Base-by-base conservation (phyloP, 2,888 invertebrate genomes). In the Microdon myrmicae region DNA sequence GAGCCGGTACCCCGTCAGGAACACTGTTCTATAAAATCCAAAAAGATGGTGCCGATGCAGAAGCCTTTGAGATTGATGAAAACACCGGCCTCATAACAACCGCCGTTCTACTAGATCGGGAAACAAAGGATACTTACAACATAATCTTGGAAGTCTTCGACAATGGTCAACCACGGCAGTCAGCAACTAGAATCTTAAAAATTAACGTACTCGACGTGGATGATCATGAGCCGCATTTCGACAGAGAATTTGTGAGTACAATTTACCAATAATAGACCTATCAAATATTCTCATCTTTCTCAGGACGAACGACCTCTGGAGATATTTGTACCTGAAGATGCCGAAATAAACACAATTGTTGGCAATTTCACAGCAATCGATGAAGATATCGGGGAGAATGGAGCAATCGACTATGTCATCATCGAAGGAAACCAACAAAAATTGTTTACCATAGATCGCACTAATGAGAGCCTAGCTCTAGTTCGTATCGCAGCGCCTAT, bases 91-190 rank as follows among this genome's bases (percentile, higher is more conserved):
- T 89, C 12, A 87, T 94, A 32, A 88, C 86, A 0, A 90, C 90
- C 0, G 83, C 83, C 0, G 83, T 84, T 26, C 75, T 83, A 0
- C 75, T 94, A 20, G 93, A 94, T 75, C 83, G 92, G 0, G 94
- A 94, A 75, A 82, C 81, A 1, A 87, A 88, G 71, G 85, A 85
- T 8, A 84, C 84, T 23, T 92, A 91, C 74, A 88, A 88, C n/a
- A 81, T 94, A 44, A 86, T 91, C 6, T 77, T 93, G 3, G 84
- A 88, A n/a, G 92, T 90, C 3, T 84, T 87, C 28, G 93, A 94
- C 74, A 83, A 86, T 55, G 93, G 93, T 0, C 83, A 85, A 32
- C 91, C 92, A 0, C 86, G 88, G 7, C 90, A 91, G 70, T 88
- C 88, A 64, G 85, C 86, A 1, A 88, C 90, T 0, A 81, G 89